Base-by-base conservation (phyloP, 2,797 vertebrate genomes). In the Chelidonichthys spinosus region DNA sequence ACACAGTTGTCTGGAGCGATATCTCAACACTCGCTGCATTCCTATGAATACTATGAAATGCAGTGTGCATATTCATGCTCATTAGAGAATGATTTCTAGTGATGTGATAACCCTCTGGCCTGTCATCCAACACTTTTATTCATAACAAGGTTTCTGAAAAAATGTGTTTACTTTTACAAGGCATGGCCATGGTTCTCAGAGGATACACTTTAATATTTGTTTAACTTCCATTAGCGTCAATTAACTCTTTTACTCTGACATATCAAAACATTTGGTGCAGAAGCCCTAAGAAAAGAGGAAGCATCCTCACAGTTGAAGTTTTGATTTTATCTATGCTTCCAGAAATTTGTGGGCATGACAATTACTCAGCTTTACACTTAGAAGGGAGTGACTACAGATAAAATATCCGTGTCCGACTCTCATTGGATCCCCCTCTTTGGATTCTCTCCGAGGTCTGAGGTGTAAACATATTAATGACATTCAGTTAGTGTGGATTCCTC, bases 381-480 rank as follows among this genome's bases (percentile, higher is more conserved):
- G 25, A 25, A 46, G 44, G 44, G 44, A 46, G 44, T 14, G 14
- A 46, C 44, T 46, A 15, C 44, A 46, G 44, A 46, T 2, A 25
- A 25, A 25, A 2, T 25, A 25, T 25, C 25, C 25, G 25, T 25
- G 25, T 25, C 25, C 2, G 25, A 25, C 25, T 25, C 25, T 25
- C 25, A 25, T 25, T 25, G 2, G 25, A 1, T 25, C 25, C 25
- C 25, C 25, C 25, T 25, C 25, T 25, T 25, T 25, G 25, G 25
- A 25, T 25, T 25, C 74, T 81, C 72, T 55, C 39, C 49, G 15
- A 35, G 25, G 25, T 25, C 25, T 25, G 62, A 82, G 73, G 68
- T 74, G 78, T 72, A 79, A 83, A 86, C 75, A 78, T 72, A 63
- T 52, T 80, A 78, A 84, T 80, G 81, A 71, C 60, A 2, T 64